Evolutionary conservation across 2,888 invertebrate genomes (phyloP).

Genomic region (Melanchra persicariae): DNA sequence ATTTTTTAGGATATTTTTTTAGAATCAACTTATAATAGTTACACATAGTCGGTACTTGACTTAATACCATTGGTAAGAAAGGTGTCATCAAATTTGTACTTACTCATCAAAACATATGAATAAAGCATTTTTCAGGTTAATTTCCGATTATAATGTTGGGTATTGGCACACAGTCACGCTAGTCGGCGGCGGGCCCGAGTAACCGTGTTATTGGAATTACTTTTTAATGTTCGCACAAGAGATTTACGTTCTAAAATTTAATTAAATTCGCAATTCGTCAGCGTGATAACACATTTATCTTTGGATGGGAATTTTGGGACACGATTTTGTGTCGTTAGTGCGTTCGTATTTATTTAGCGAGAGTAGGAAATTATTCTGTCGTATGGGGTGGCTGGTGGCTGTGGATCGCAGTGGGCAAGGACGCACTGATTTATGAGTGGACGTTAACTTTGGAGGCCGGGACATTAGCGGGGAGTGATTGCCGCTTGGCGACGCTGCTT

Average conservation of each 20-base stretch:
- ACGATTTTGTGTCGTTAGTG: conserved; percentile 68
- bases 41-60: neutral
- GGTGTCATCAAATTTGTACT: conserved; percentile 33
- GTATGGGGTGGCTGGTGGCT: conserved; percentile 63
- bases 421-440: conserved; percentile 78
- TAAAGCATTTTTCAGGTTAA: conserved; percentile 47
- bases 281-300: conserved; percentile 68
- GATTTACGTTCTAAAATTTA: conserved; percentile 78
- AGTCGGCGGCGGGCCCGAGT: conserved; percentile 59
- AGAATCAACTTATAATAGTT: no score
- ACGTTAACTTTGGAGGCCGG: conserved; percentile 76
- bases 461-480: conserved; percentile 78
- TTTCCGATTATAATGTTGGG: conserved; percentile 37
- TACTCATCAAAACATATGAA: conserved; percentile 50
- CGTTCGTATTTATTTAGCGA: conserved; percentile 71
- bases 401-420: conserved; percentile 72
- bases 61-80: neutral
- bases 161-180: conserved; percentile 50
- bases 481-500: conserved; percentile 51
- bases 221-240: conserved; percentile 74
- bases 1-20: no score
- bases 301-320: conserved; percentile 63
- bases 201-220: conserved; percentile 72
- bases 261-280: conserved; percentile 75
- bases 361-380: conserved; percentile 74